Base-by-base conservation (phyloP, 2,113 vertebrate genomes). In the Dissostichus mawsoni region DNA sequence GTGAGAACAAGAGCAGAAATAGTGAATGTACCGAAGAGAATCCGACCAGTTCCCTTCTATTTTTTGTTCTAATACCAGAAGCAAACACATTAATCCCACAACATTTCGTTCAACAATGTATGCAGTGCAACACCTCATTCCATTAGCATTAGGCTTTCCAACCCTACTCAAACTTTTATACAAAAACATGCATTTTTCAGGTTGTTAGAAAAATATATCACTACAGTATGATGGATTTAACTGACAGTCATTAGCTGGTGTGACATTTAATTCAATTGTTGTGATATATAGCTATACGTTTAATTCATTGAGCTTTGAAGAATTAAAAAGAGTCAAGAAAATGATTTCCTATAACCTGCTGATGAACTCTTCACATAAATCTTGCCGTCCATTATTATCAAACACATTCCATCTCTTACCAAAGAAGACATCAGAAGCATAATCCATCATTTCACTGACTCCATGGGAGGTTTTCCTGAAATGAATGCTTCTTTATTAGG, bases 401-500 rank as follows among this genome's bases (percentile, higher is more conserved):
- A 74, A 74, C 53, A 17, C 53, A 16, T 66, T 55, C 41, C 29
- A 17, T 57, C 14, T 65, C 50, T 66, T 74, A 56, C n/a, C 68
- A 50, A 76, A 77, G 25, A 73, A 90, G 65, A 78, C 62, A 76
- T 83, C 59, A 53, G 56, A 59, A 23, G 53, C 69, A 63, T 57
- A 67, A 69, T 51, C 61, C 50, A 8, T 56, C 59, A 61, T 87
- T 75, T 77, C 67, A 61, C 81, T 66, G 69, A 65, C 80, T 8
- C 76, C 70, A 74, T 20, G 11, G 82, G 81, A 85, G 69, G 48
- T 4, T 78, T 53, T 69, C 87, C 82, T 90, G 85, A 90, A 90
- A 90, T 89, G 83, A 85, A 82, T 57, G 17, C 71, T 73, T 75
- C 74, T 90, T 87, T 86, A 90, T 89, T 83, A 81, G 65, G 84